These are phyloP conservation scores for Elephantulus edwardii DNA, from an alignment of 2,113 vertebrate genomes.

Conservation along the genomic window DNA sequence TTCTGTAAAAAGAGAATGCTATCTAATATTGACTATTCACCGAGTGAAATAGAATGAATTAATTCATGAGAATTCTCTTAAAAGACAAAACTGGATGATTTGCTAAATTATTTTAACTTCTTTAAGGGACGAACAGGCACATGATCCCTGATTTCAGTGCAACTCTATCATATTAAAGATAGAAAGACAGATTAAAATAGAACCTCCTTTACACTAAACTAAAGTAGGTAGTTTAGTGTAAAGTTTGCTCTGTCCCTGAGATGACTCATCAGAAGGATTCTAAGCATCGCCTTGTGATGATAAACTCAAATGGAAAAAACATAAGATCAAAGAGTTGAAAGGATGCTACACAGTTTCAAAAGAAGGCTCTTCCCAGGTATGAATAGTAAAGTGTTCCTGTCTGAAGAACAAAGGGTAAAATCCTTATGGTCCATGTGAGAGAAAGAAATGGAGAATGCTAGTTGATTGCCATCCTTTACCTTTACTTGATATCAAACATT, in stretches of 20 bases:
- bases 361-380: neutral
- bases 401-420: neutral
- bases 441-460: neutral
- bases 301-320: neutral
- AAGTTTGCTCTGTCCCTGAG: neutral
- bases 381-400: neutral
- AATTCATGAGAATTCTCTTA: neutral
- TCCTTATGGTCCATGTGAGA: neutral
- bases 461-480: neutral
- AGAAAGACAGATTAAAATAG: neutral
- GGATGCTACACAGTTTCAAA: neutral
- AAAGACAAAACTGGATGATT: neutral
- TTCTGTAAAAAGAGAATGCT: neutral
- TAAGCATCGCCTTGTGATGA: neutral
- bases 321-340: neutral
- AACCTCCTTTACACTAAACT: too few species aligned
- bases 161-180: neutral
- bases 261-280: neutral
- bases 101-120: neutral
- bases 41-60: neutral
- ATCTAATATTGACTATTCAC: neutral
- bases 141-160: neutral
- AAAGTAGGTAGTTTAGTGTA: neutral
- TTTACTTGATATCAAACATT: slow-evolving; percentile 13
- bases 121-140: neutral